Percentiles rank a stretch among this genome's conserved stretches.
phyloP scores from a whole-genome alignment of 2,113 vertebrate species.

The Corynorhinus townsendii region DNA sequence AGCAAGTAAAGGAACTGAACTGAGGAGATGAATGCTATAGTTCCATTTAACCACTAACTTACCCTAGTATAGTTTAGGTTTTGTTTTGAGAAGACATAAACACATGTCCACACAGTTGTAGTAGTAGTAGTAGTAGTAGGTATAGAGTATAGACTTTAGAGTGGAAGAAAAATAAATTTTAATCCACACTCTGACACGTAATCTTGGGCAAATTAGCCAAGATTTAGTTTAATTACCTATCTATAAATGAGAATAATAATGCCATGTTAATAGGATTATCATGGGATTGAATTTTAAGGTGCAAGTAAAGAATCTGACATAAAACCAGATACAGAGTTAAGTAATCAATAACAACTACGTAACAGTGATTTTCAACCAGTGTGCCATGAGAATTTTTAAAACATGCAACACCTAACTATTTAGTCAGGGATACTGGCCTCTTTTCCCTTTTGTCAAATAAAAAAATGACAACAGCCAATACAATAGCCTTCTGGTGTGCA shows the following conservation, averaged over 20 bases:
- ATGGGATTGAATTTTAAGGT: neutral
- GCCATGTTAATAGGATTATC: neutral
- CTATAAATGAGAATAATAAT: neutral
- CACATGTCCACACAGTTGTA: neutral
- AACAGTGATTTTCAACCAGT: neutral
- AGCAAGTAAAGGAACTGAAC: neutral
- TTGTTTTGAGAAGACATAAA: neutral
- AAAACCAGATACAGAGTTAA: neutral
- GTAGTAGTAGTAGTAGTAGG: neutral
- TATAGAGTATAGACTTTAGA: neutral
- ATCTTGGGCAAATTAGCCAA: neutral
- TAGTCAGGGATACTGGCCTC: neutral
- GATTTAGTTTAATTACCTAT: neutral
- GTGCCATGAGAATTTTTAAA: neutral
- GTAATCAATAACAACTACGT: neutral
- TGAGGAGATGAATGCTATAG: neutral
- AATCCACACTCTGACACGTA: neutral
- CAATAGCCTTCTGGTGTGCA: neutral
- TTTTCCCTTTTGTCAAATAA: neutral
- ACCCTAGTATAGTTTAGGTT: neutral
- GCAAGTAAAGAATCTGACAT: neutral
- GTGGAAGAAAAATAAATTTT: neutral
- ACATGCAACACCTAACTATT: neutral
- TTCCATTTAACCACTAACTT: neutral
- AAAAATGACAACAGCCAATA: neutral